Base-by-base conservation (phyloP, 2,888 invertebrate species). In the Napeogenes inachia region DNA sequence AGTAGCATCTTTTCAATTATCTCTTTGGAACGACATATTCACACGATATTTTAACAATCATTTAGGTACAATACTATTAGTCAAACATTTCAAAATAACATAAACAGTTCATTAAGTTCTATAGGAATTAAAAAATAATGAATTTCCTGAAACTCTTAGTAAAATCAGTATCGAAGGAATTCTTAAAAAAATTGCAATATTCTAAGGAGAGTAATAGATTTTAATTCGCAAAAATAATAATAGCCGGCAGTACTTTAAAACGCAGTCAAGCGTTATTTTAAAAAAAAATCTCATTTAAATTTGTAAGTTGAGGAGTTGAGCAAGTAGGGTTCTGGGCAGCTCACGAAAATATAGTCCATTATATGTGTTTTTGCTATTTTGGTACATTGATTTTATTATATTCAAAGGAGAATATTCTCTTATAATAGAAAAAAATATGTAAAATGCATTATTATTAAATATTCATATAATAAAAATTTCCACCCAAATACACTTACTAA, bases 171-270 rank as follows among this genome's bases (percentile, higher is more conserved):
- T 69, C 1, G 70, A 68, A 72, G 69, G 72, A 79, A 80, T 77
- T 79, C 79, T 75, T 77, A 73, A 69, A 71, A 21, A 81, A 77
- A 84, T 83, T 80, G 76, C 81, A 79, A 77, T 77, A 78, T 80
- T 80, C 75, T 74, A 77, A 71, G 21, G 75, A 78, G 79, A 79
- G 81, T 84, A 85, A 86, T 87, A 85, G 87, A 85, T 87, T 87
- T 84, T 85, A 85, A 85, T 87, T 85, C 76, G 1, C 21, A 21
- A 1, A 21, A 21, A 21, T 21, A 21, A 21, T 21, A 21, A 21
- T 21, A 73, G 71, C 76, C 75, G 73, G 78, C 78, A 77, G 82
- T 80, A 80, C 80, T 79, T 79, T 81, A 70, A 76, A 79, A 82
- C 70, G 79, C 82, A 82, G 73, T 78, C 69, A 70, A 84, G 82